phyloP scores from a whole-genome alignment of 2,797 vertebrate genomes.

The Anomalospiza imberbis region DNA sequence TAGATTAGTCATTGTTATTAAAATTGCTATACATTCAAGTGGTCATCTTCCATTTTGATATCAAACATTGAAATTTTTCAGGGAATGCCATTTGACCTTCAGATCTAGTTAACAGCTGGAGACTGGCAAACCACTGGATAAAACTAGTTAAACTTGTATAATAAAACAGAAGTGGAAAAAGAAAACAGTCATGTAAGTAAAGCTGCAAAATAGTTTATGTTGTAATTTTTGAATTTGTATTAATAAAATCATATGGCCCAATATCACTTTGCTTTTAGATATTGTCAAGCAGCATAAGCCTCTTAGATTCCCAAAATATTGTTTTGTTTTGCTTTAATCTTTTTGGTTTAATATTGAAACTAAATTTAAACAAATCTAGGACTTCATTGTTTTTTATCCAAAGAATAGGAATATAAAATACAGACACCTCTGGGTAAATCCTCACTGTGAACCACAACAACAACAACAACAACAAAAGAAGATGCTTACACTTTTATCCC shows the following conservation, averaged over 20 bases:
- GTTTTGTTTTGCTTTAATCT: not conserved
- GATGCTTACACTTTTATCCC: constrained; percentile 19
- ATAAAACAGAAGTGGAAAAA: not conserved
- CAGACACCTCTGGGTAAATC: not conserved
- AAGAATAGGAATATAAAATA: not conserved
- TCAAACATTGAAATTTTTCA: not conserved
- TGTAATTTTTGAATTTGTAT: not conserved
- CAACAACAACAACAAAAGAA: not conserved
- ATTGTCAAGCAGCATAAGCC: not conserved
- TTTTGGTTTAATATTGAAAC: not conserved
- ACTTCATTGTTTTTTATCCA: not conserved
- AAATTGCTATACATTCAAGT: not conserved
- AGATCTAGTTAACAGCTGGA: not conserved
- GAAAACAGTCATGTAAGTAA: not conserved
- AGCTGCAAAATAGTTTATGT: not conserved
- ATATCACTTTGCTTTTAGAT: not conserved
- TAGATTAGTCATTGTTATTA: not conserved
- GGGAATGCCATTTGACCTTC: not conserved
- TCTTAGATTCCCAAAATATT: not conserved
- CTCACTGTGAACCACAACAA: not conserved
- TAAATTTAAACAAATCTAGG: not conserved
- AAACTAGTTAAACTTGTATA: not conserved
- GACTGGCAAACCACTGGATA: not conserved
- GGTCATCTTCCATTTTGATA: not conserved
- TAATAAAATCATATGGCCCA: not conserved